These are phyloP conservation scores for Pachyramphus minor DNA, from an alignment of 2,113 vertebrate genomes.

Conservation along the genomic window DNA sequence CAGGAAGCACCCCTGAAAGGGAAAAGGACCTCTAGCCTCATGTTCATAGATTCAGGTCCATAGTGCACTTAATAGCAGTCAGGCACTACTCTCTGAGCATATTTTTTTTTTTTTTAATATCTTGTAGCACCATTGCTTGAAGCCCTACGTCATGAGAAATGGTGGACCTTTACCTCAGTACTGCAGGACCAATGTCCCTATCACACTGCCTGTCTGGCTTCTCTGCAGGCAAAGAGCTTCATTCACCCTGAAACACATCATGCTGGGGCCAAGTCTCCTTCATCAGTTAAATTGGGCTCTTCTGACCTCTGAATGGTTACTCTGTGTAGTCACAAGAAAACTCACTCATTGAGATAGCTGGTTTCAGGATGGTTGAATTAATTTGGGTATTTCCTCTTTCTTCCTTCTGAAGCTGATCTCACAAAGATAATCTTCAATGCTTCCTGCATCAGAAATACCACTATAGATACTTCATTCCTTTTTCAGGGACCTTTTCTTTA, in stretches of 20 bases:
- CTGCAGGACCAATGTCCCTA: fast-evolving
- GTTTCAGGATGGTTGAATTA: background rate
- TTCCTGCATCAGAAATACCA: background rate
- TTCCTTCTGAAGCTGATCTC: background rate
- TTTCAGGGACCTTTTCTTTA: background rate
- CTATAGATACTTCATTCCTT: background rate
- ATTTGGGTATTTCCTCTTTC: background rate
- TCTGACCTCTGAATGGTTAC: background rate
- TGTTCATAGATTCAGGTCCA: background rate
- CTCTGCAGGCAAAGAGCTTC: background rate
- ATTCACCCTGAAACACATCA: background rate
- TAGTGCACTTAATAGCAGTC: background rate
- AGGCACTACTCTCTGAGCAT: background rate
- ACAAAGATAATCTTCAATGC: background rate
- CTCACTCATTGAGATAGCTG: background rate
- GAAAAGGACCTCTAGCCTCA: background rate
- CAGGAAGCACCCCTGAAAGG: background rate
- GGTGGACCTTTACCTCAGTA: background rate
- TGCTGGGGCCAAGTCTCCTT: background rate
- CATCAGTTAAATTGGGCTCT: background rate
- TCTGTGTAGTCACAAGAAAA: background rate
- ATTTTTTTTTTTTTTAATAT: background rate
- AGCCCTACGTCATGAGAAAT: background rate
- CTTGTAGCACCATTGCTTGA: background rate
- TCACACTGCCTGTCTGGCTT: background rate